phyloP scores from a whole-genome alignment of 1,140 invertebrate species.

The Protaetia brevitarsis region DNA sequence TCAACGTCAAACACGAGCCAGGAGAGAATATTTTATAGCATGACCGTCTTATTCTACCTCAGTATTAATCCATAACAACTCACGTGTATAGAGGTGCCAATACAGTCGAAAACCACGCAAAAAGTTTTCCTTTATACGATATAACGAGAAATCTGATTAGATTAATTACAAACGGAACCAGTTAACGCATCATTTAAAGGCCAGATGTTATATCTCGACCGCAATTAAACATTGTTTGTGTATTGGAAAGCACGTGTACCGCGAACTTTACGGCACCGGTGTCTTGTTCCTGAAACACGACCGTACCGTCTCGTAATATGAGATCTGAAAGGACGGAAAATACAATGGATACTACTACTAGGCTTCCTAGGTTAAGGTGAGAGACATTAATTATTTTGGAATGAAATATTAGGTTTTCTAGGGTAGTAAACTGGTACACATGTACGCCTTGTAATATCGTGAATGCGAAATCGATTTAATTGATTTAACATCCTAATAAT shows the following conservation, averaged over 20 bases:
- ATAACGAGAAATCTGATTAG: background rate
- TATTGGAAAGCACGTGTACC: background rate
- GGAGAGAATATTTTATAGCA: constrained; percentile 18
- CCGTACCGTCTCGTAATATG: background rate
- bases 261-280: background rate
- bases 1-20: constrained; percentile 16
- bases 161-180: too few relatives aligned
- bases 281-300: background rate
- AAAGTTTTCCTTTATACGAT: background rate
- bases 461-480: too few relatives aligned
- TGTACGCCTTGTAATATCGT: too few relatives aligned
- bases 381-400: background rate
- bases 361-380: background rate
- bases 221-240: background rate
- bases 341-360: background rate
- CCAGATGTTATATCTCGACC: background rate
- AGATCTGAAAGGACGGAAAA: background rate
- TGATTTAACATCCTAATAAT: too few relatives aligned
- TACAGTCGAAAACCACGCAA: background rate
- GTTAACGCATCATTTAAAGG: too few relatives aligned
- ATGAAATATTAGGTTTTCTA: background rate
- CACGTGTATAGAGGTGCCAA: background rate
- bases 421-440: too few relatives aligned
- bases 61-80: constrained; percentile 15
- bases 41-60: constrained; percentile 13